Base-by-base conservation (phyloP, 2,888 invertebrate genomes). In the Pharmacophagus antenor region DNA sequence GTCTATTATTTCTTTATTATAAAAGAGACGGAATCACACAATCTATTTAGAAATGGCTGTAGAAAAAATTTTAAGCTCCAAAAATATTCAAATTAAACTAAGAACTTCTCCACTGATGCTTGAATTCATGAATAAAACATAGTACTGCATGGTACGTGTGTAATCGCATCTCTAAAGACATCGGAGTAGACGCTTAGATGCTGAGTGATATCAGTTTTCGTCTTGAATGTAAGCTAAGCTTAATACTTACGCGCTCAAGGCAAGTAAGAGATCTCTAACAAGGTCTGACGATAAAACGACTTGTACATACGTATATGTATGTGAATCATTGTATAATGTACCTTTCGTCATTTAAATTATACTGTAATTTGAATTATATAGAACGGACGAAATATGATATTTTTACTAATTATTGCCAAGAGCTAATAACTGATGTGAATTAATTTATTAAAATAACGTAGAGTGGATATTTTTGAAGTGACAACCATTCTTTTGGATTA, bases 121-220 rank as follows among this genome's bases (percentile, higher is more conserved):
- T 25, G 18, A 48, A 41, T 27, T 54, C 54, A 54, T 59, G 59
- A 54, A 54, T 59, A 59, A 54, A 27, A 20, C 42, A 59, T 41
- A 21, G 46, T 37, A 41, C 31, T n/a, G n/a, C n/a, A n/a, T n/a
- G 46, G 20, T 22, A 46, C 55, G 50, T 17, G 44, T 18, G 46
- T 56, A 51, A 56, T 56, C 51, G 51, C 50, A 51, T 56, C 51
- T 60, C 60, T 47, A 56, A 61, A 47, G 56, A 55, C 46, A 46
- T 44, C 27, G 41, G 49, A 42, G 37, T 15, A 56, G 56, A 61
- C 47, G 56, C 54, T 60, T 52, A 51, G 47, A 51, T 47, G 25
- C 44, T 56, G 37, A 60, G 55, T 56, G 55, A 60, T 60, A 56
- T 61, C 51, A 56, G 51, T 46, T 60, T 52, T 46, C 51, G 21